Base-by-base conservation (phyloP, 2,888 invertebrate species). In the Drosophila ustulata region DNA sequence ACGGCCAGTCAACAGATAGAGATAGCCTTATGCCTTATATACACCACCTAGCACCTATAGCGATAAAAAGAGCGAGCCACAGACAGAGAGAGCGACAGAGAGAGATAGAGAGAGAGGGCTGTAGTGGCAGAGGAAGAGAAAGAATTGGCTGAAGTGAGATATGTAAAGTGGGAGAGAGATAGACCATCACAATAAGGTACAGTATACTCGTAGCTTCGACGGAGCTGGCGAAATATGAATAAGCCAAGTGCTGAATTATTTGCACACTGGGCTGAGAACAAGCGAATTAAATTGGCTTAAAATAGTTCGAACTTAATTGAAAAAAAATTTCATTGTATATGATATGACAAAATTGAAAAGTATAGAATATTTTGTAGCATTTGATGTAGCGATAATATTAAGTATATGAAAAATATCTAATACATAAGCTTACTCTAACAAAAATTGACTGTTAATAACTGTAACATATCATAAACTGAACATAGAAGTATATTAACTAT, bases 161-260 rank as follows among this genome's bases (percentile, higher is more conserved):
- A 59, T 26, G 37, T 1, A 32, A 18, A 47, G 65, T 25, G 32
- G 39, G 63, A 68, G 30, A 73, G 68, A 70, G 58, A 69, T 25
- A 41, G 49, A 55, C 25, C 65, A 76, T 66, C 26, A 53, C 66
- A 71, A 71, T 66, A 71, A 59, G 59, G 57, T 59, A 62, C 50
- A 62, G 61, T 62, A 43, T 52, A 11, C 4, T n/a, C 2, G 37
- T n/a, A 58, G 75, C 61, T 39, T 39, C 13, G 26, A 63, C 63
- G 56, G 25, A 58, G 62, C 57, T 59, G 65, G 56, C 52, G 61
- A 73, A 66, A 73, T 68, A 66, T 66, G 71, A 79, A 83, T 77
- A 83, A 80, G 66, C 66, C 71, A 83, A 79, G 78, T 57, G 71
- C 75, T 79, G 72, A 83, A 83, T 81, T 86, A 80, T 73, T 51